Conservation (phyloP, 2,888 invertebrate species). For the Tanytarsus gracilentus region DNA sequence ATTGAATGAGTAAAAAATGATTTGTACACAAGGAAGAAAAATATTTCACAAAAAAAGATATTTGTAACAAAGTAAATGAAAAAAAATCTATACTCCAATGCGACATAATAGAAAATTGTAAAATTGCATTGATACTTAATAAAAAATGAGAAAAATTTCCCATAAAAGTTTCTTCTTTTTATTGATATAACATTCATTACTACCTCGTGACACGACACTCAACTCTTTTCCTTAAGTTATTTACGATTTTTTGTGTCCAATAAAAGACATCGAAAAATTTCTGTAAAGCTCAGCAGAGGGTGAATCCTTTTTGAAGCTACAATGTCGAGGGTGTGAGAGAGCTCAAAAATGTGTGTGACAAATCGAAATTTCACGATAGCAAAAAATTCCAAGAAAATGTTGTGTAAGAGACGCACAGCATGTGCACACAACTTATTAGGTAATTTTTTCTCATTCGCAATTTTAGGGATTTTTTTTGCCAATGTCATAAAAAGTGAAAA, state of each 20-base stretch:
- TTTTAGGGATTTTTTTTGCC: neutral
- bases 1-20: conserved; percentile 2
- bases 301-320: neutral
- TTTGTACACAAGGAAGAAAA: conserved; percentile 6
- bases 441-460: conserved; percentile 9
- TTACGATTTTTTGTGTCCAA: neutral
- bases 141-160: neutral
- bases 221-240: neutral
- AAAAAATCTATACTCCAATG: conserved; percentile 21
- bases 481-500: no score
- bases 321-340: neutral
- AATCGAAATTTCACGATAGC: conserved; percentile 18
- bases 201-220: conserved; percentile 1
- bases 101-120: conserved; percentile 14
- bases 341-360: neutral
- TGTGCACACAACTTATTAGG: conserved; percentile 13
- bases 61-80: conserved; percentile 25
- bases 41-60: conserved; percentile 12
- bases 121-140: conserved; percentile 27
- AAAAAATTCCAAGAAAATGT: no score
- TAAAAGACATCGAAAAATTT: neutral
- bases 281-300: neutral
- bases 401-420: neutral
- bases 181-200: neutral
- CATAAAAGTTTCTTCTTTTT: conserved; percentile 1